A percentile compares a stretch with the other conserved stretches of the same genome.
phyloP scores from a whole-genome alignment of 2,888 invertebrate genomes.

The Pristionchus mayeri region DNA sequence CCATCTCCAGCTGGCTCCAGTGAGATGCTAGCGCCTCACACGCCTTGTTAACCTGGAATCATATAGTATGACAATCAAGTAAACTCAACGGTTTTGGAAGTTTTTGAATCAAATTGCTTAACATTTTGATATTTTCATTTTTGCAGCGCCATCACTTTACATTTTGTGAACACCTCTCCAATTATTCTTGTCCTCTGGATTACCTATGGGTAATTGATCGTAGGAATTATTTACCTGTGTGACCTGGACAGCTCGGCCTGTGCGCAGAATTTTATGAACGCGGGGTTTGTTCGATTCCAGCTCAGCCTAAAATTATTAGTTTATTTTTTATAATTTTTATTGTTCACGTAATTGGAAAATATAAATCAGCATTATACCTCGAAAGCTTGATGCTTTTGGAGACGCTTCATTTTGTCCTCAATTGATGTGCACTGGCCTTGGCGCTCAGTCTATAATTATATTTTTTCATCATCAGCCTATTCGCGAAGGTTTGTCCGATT shows the following conservation, averaged over 20 bases:
- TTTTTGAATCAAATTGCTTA: no score
- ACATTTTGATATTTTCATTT: no score
- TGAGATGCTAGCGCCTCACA: conserved; percentile 81
- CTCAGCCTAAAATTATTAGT: conserved; percentile 83
- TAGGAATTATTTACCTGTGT: no score
- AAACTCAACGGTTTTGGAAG: no score
- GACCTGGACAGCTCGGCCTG: conserved; percentile 85
- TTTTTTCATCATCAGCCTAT: conserved; percentile 53
- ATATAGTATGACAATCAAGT: no score
- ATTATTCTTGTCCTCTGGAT: no score
- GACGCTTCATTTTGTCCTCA: conserved; percentile 94
- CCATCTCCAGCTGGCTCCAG: conserved; percentile 86
- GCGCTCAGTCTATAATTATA: conserved; percentile 78
- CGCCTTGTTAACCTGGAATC: conserved; percentile 53
- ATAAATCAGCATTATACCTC: conserved; percentile 44
- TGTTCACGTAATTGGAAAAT: no score
- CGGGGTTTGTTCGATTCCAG: conserved; percentile 89
- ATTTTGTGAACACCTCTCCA: no score
- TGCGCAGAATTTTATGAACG: conserved; percentile 85
- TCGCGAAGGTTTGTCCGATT: no score
- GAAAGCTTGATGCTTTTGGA: conserved; percentile 85
- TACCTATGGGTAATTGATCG: no score
- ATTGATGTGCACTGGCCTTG: conserved; percentile 86
- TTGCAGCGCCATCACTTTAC: no score
- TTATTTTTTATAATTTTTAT: no score